These are phyloP conservation scores for Heliopora coerulea DNA, from an alignment of 92 coral and sea anemone genomes.

Conservation along the genomic window DNA sequence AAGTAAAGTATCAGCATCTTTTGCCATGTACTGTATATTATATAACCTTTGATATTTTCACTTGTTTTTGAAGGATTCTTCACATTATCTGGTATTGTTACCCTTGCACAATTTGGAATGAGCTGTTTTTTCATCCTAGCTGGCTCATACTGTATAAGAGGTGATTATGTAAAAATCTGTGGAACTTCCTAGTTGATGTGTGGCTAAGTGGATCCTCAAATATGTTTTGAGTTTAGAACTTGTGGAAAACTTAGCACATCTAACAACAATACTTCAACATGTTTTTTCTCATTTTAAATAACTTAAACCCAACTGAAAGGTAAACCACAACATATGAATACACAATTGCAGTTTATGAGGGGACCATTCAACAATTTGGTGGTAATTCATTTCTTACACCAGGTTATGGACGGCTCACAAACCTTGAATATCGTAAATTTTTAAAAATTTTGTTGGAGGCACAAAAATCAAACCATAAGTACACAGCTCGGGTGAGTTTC, in stretches of 20 bases:
- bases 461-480: conserved; percentile 61
- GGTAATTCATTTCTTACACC: background rate
- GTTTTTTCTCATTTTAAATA: too few relatives aligned
- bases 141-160: conserved; percentile 93
- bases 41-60: background rate
- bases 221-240: too few relatives aligned
- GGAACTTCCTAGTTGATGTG: too few relatives aligned
- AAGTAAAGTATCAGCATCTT: too few relatives aligned
- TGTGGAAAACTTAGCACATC: too few relatives aligned
- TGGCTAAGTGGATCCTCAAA: too few relatives aligned
- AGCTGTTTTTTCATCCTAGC: conserved; percentile 69
- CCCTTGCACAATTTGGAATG: conserved; percentile 74
- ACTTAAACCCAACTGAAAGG: too few relatives aligned
- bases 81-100: conserved; percentile 70
- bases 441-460: conserved; percentile 69
- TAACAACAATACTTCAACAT: too few relatives aligned
- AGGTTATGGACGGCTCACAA: conserved; percentile 89
- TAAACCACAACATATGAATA: too few relatives aligned
- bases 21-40: background rate
- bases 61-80: conserved; percentile 61
- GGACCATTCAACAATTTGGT: too few relatives aligned
- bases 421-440: conserved; percentile 76
- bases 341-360: too few relatives aligned
- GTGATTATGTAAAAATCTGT: too few relatives aligned
- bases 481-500: conserved; percentile 62